Evolutionary conservation across 2,888 invertebrate species (phyloP).

Genomic region (Steinernema carpocapsae): DNA sequence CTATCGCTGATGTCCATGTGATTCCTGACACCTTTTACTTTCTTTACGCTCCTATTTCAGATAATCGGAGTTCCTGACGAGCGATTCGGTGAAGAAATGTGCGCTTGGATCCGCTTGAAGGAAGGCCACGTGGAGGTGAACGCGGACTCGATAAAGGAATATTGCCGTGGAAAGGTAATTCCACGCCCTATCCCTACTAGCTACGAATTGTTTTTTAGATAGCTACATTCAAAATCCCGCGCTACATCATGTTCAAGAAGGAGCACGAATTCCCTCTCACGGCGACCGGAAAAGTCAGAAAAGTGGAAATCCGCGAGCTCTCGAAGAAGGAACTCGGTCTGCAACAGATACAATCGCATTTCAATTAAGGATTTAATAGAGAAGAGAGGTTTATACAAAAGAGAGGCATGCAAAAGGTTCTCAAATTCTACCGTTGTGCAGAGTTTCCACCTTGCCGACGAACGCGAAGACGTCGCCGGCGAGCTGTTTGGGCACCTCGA

Average conservation of each 20-base stretch:
- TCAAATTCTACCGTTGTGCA: slow-evolving; percentile 8
- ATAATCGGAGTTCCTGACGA: slow-evolving; percentile 72
- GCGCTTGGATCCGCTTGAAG: slow-evolving; percentile 73
- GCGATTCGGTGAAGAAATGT: slow-evolving; percentile 72
- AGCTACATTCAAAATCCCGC: slow-evolving; percentile 82
- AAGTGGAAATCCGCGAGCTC: slow-evolving; percentile 60
- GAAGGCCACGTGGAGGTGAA: slow-evolving; percentile 71
- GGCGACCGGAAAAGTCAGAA: slow-evolving; percentile 47
- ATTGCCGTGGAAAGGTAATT: slow-evolving; percentile 68
- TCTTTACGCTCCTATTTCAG: slow-evolving; percentile 38
- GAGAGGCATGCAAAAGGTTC: neutral
- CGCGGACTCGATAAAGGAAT: slow-evolving; percentile 74
- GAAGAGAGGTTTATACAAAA: neutral
- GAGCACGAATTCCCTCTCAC: slow-evolving; percentile 79
- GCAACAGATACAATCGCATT: slow-evolving; percentile 59
- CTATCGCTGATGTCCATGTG: slow-evolving; percentile 71
- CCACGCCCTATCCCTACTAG: neutral
- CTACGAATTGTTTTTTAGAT: slow-evolving; percentile 71
- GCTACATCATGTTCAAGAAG: slow-evolving; percentile 75
- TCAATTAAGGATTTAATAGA: slow-evolving; percentile 40
- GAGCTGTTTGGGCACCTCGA: slow-evolving; percentile 79
- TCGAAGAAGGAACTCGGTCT: slow-evolving; percentile 61
- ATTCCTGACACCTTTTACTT: neutral
- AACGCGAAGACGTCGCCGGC: slow-evolving; percentile 77
- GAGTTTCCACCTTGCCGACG: slow-evolving; percentile 49